Conservation (phyloP, 2,113 vertebrate genomes). For the Phyllopteryx taeniolatus region DNA sequence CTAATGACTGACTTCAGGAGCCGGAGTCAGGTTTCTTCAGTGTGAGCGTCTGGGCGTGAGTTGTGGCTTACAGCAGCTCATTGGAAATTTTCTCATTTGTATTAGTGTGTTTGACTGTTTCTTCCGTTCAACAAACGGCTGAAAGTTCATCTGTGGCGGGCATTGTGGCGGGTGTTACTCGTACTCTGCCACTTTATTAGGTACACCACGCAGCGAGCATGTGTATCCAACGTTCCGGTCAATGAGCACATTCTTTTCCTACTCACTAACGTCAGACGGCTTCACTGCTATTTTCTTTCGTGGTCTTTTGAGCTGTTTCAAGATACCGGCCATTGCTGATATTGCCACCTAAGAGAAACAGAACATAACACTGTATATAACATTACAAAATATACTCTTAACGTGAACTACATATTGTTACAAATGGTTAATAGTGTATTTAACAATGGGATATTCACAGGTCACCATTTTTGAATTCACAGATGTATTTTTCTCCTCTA, state of each 20-base stretch:
- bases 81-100: too few species aligned
- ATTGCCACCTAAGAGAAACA: constrained; percentile 82
- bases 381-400: background rate
- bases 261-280: constrained; percentile 88
- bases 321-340: constrained; percentile 88
- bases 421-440: too few species aligned
- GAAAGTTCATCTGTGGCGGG: background rate
- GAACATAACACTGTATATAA: background rate
- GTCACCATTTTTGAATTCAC: too few species aligned
- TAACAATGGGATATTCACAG: too few species aligned
- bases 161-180: too few species aligned
- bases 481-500: too few species aligned
- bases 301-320: constrained; percentile 90
- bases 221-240: background rate
- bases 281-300: constrained; percentile 83
- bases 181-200: background rate
- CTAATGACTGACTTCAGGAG: too few species aligned
- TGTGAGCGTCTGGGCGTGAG: too few species aligned
- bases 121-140: too few species aligned
- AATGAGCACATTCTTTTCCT: background rate
- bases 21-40: too few species aligned
- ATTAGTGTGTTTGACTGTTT: too few species aligned
- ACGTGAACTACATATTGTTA: background rate
- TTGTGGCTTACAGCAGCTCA: too few species aligned
- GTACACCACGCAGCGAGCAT: background rate